phyloP scores from a whole-genome alignment of 1,140 invertebrate species.

The Oscheius sp. region DNA sequence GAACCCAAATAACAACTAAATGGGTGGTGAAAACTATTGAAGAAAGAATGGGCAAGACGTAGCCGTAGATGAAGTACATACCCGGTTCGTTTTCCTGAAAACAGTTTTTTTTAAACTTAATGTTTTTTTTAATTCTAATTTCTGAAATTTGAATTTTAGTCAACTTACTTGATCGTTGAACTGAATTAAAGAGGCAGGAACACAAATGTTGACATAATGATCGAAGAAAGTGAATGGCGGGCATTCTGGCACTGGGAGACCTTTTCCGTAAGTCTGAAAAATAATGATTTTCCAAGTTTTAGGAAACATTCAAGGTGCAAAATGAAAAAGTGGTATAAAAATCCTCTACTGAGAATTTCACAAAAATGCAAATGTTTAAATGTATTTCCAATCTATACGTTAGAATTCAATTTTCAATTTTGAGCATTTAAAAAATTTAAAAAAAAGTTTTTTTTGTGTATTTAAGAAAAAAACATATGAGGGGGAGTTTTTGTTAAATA shows the following conservation, averaged over 20 bases:
- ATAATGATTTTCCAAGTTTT: background rate
- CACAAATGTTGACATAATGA: constrained; percentile 15
- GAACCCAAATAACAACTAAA: constrained; percentile 33
- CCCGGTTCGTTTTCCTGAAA: constrained; percentile 26
- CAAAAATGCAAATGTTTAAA: no score
- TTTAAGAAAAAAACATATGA: no score
- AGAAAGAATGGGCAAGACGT: constrained; percentile 27
- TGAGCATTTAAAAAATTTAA: no score
- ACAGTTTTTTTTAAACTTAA: background rate
- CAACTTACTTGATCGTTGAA: constrained; percentile 26
- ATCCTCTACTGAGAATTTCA: no score
- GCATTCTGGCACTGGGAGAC: background rate
- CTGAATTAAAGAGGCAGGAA: constrained; percentile 15
- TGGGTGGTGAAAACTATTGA: constrained; percentile 29
- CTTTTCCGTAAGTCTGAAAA: background rate
- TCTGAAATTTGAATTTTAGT: background rate
- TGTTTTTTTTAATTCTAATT: background rate
- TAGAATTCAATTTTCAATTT: no score
- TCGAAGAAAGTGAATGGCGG: constrained; percentile 8
- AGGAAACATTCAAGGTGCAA: no score
- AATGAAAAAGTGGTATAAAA: no score
- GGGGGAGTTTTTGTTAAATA: no score
- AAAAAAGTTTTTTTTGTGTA: no score
- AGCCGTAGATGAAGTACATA: constrained; percentile 38
- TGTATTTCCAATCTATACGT: no score